Evolutionary conservation across 1,140 invertebrate genomes (phyloP).

Genomic region (Drosophila insularis): DNA sequence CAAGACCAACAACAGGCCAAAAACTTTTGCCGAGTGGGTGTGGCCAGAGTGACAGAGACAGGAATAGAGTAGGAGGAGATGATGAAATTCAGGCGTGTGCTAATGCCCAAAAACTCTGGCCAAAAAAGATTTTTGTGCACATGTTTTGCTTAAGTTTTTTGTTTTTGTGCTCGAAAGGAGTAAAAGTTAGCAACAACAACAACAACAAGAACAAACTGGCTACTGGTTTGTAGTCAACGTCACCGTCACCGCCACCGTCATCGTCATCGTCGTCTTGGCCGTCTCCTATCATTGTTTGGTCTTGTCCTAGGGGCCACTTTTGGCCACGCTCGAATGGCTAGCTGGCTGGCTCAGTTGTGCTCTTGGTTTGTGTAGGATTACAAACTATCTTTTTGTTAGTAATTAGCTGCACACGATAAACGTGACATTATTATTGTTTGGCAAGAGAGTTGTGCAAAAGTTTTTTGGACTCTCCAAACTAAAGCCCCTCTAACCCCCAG

Average conservation of each 20-base stretch:
- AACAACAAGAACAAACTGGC: constrained; percentile 34
- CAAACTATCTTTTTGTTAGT: constrained; percentile 81
- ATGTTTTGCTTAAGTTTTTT: constrained; percentile 70
- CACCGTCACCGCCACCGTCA: constrained; percentile 44
- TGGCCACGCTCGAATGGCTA: constrained; percentile 67
- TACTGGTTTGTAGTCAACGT: constrained; percentile 47
- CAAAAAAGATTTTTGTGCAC: constrained; percentile 67
- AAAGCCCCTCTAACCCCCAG: background rate
- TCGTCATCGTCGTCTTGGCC: constrained; percentile 40
- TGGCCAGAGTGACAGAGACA: background rate
- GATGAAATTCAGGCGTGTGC: constrained; percentile 73
- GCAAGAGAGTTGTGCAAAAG: constrained; percentile 63
- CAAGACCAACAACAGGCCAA: background rate
- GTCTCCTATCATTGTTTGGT: constrained; percentile 13
- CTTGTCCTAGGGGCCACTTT: constrained; percentile 67
- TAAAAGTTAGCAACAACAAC: constrained; percentile 39
- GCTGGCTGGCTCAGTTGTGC: constrained; percentile 21
- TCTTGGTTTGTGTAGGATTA: constrained; percentile 62
- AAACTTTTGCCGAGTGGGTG: constrained; percentile 3
- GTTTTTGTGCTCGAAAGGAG: constrained; percentile 20
- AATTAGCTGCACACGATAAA: constrained; percentile 81
- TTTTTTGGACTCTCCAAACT: constrained; percentile 32
- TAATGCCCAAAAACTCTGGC: constrained; percentile 67
- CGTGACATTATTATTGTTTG: constrained; percentile 80
- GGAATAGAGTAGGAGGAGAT: constrained; percentile 10